These are phyloP conservation scores for Bagarius yarrelli DNA, from an alignment of 2,113 vertebrate species.

Conservation along the genomic window DNA sequence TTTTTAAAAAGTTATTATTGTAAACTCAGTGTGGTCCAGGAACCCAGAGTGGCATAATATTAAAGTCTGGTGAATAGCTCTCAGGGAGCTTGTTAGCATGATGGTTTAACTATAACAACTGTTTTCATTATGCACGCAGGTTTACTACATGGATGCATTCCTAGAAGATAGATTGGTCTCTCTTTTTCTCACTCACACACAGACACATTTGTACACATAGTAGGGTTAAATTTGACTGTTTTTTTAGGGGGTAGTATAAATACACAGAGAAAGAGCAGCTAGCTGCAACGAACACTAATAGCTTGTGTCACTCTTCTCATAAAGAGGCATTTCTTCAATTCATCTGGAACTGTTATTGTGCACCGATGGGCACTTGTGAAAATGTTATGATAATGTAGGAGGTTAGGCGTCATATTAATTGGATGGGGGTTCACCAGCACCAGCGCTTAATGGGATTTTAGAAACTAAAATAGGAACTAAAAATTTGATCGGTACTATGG, in stretches of 20 bases:
- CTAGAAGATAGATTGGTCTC: constrained; percentile 21
- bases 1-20: constrained; percentile 37
- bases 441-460: constrained; percentile 2
- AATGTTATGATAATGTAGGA: constrained; percentile 69
- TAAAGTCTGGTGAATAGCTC: constrained; percentile 17
- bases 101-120: constrained; percentile 57
- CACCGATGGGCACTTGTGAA: constrained; percentile 65
- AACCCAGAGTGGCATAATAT: constrained; percentile 16
- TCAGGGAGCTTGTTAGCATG: constrained; percentile 40
- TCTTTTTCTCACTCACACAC: constrained; percentile 21
- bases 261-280: constrained; percentile 53
- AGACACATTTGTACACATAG: constrained; percentile 28
- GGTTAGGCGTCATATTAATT: constrained; percentile 63
- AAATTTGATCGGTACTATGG: constrained; percentile 29
- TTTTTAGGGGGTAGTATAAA: constrained; percentile 51
- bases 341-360: constrained; percentile 63
- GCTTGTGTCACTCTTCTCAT: constrained; percentile 66
- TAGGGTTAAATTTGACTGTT: constrained; percentile 24
- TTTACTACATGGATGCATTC: constrained; percentile 34
- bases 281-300: constrained; percentile 63
- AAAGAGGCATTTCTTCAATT: constrained; percentile 67
- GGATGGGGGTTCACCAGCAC: constrained; percentile 2
- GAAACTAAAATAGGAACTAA: constrained; percentile 19
- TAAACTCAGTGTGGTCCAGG: constrained; percentile 18
- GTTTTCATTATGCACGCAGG: constrained; percentile 63